Conservation (phyloP, 2,797 vertebrate species). For the Lemur catta region DNA sequence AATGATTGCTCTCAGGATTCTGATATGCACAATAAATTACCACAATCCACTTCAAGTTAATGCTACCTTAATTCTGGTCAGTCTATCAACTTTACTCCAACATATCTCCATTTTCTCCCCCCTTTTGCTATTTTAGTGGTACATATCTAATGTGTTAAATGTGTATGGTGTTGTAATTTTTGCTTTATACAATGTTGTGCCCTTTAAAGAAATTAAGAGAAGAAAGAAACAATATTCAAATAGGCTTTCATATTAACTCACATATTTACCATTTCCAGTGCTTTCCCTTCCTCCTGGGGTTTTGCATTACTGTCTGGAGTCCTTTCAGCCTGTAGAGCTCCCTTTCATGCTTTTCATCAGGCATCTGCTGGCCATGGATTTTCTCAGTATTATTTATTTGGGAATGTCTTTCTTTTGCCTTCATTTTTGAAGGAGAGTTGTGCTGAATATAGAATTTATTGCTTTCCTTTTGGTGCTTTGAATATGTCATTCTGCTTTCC, state of each 20-base stretch:
- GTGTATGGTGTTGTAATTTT: not conserved
- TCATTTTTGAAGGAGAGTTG: not conserved
- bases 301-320: not conserved
- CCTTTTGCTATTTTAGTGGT: not conserved
- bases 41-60: not conserved
- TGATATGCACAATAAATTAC: not conserved
- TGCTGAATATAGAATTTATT: not conserved
- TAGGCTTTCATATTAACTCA: not conserved
- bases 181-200: not conserved
- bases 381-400: not conserved
- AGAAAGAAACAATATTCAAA: not conserved
- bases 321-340: not conserved
- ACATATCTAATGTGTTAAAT: not conserved
- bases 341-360: not conserved
- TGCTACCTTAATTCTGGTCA: not conserved
- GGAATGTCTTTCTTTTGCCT: not conserved
- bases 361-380: not conserved
- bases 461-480: not conserved
- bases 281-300: not conserved
- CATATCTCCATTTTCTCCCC: not conserved
- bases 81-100: not conserved
- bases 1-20: not conserved
- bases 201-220: not conserved
- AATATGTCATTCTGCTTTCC: not conserved
- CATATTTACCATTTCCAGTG: rapidly evolving